Evolutionary conservation across 1,140 invertebrate genomes (phyloP).

Genomic region (Pseudomyrmex sp.): DNA sequence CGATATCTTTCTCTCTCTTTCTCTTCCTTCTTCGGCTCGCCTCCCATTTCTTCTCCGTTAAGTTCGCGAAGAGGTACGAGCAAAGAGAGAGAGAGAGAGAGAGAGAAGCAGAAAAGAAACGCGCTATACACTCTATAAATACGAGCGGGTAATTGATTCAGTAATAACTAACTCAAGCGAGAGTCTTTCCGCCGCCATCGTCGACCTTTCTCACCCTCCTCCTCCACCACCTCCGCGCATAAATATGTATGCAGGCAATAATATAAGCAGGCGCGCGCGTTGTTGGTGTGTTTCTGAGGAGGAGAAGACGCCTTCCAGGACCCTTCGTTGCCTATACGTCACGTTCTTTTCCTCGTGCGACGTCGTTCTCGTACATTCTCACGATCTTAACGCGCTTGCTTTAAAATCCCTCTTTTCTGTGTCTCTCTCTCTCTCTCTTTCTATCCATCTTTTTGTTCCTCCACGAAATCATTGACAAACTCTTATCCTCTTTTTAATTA

Average conservation of each 20-base stretch:
- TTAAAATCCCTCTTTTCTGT: neutral
- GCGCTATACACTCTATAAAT: conserved; percentile 84
- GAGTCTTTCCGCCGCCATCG: conserved; percentile 70
- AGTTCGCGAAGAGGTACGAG: conserved; percentile 43
- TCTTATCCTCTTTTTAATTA: too few species aligned
- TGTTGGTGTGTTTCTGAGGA: conserved; percentile 75
- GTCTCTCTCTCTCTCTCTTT: too few species aligned
- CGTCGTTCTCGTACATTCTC: conserved; percentile 36
- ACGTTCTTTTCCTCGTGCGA: conserved; percentile 76
- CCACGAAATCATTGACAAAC: too few species aligned
- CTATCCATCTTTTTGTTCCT: neutral
- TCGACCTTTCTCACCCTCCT: conserved; percentile 67
- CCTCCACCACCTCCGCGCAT: conserved; percentile 73
- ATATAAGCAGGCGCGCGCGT: conserved; percentile 73
- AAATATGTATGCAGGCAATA: conserved; percentile 82
- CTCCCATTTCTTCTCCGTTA: conserved; percentile 58
- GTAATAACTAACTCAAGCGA: conserved; percentile 84
- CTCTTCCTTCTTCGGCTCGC: conserved; percentile 60
- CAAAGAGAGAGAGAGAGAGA: conserved; percentile 20
- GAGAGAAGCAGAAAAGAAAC: conserved; percentile 78
- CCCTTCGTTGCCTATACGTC: conserved; percentile 72
- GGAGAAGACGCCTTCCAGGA: conserved; percentile 68
- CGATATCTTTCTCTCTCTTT: conserved; percentile 62
- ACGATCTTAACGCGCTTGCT: conserved; percentile 2
- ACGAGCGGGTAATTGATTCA: conserved; percentile 83